phyloP scores from a whole-genome alignment of 1,140 invertebrate species.

The Achroia grisella region DNA sequence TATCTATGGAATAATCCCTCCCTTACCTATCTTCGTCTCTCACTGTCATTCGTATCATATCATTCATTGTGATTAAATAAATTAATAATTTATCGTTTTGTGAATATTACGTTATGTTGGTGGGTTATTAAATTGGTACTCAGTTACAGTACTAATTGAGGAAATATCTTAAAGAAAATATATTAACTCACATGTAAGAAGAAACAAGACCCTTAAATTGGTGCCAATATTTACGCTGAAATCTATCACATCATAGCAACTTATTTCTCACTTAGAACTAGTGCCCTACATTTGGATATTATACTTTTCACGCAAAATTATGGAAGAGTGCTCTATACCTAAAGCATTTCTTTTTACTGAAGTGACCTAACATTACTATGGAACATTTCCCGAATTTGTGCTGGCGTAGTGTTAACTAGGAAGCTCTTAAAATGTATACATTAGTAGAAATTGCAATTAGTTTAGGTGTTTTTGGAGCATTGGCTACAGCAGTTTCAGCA shows the following conservation, averaged over 20 bases:
- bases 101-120: no score
- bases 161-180: no score
- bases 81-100: no score
- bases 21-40: no score
- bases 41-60: no score
- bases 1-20: no score
- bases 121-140: no score
- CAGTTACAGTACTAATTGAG: no score
- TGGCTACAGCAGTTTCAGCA: constrained; percentile 50
- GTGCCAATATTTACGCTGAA: neutral
- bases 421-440: constrained; percentile 60
- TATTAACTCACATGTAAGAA: no score
- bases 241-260: neutral
- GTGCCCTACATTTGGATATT: constrained; percentile 61
- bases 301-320: constrained; percentile 49
- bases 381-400: constrained; percentile 19
- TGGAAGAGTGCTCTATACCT: constrained; percentile 58
- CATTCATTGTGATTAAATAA: no score
- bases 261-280: constrained; percentile 21
- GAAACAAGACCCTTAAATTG: neutral
- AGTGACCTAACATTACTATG: constrained; percentile 49
- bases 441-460: constrained; percentile 58
- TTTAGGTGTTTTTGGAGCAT: constrained; percentile 53
- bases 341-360: constrained; percentile 41
- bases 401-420: constrained; percentile 29